Evolutionary conservation across 2,113 vertebrate genomes (phyloP).

Genomic region (Emydura subglobosa): DNA sequence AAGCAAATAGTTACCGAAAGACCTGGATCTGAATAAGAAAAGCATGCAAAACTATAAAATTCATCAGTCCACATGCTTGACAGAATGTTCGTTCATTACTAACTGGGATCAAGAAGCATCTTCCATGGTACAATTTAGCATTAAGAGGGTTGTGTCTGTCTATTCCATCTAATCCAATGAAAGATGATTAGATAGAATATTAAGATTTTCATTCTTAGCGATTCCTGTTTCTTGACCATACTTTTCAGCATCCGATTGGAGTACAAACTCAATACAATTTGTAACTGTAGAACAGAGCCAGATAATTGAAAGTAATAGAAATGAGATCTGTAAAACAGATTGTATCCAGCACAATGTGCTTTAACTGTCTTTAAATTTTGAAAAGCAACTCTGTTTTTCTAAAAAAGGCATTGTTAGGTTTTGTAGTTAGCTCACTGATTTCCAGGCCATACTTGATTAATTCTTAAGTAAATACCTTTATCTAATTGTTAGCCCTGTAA

Average conservation of each 20-base stretch:
- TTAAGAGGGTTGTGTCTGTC: background rate
- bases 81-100: background rate
- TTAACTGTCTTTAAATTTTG: background rate
- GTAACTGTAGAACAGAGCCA: background rate
- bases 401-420: too few relatives aligned
- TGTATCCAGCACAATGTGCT: background rate
- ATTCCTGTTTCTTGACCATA: background rate
- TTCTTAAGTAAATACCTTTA: background rate
- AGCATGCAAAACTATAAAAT: background rate
- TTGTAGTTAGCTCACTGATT: background rate
- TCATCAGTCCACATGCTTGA: background rate
- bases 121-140: background rate
- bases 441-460: background rate
- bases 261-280: slow-evolving; percentile 8
- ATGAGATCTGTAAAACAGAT: background rate
- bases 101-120: background rate
- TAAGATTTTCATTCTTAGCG: background rate
- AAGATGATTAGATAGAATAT: background rate
- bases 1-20: too few relatives aligned
- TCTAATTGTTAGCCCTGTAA: background rate
- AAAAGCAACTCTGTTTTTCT: background rate
- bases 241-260: background rate
- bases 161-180: background rate
- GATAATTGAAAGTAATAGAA: background rate
- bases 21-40: background rate